phyloP scores from a whole-genome alignment of 2,113 vertebrate species.

The Sitta europaea region DNA sequence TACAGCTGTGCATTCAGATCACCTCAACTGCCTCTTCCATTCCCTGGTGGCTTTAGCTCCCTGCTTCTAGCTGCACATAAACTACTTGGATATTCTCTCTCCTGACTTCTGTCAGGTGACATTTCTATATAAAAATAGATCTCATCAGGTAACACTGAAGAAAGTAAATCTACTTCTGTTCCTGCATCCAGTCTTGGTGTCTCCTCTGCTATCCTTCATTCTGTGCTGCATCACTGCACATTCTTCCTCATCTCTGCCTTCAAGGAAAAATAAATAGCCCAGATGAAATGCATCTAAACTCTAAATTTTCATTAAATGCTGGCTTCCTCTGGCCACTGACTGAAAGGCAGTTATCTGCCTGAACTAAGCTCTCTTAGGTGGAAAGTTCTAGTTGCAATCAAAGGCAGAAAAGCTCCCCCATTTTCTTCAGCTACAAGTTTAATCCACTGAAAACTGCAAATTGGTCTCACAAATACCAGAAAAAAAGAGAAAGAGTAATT shows the following conservation, averaged over 20 bases:
- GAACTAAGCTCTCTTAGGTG: background rate
- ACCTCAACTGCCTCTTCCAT: background rate
- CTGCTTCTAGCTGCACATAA: background rate
- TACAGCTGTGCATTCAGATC: background rate
- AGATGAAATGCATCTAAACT: background rate
- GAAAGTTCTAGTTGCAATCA: background rate
- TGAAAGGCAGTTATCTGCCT: background rate
- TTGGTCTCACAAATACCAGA: background rate
- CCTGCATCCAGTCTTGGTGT: background rate
- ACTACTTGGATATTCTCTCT: background rate
- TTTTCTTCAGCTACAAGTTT: background rate
- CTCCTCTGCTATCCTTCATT: background rate
- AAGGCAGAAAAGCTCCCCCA: background rate
- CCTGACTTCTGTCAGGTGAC: background rate
- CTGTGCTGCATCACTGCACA: background rate
- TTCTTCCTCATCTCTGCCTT: background rate
- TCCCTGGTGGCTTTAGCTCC: background rate
- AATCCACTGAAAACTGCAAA: background rate
- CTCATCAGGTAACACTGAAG: background rate
- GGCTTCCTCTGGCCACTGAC: background rate
- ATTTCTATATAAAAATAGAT: conserved; percentile 29
- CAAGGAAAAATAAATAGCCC: background rate
- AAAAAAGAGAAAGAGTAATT: background rate
- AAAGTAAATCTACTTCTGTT: background rate
- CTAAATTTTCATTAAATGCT: background rate